Conservation (phyloP, 2,888 invertebrate genomes). For the Ennomos erosarius region DNA sequence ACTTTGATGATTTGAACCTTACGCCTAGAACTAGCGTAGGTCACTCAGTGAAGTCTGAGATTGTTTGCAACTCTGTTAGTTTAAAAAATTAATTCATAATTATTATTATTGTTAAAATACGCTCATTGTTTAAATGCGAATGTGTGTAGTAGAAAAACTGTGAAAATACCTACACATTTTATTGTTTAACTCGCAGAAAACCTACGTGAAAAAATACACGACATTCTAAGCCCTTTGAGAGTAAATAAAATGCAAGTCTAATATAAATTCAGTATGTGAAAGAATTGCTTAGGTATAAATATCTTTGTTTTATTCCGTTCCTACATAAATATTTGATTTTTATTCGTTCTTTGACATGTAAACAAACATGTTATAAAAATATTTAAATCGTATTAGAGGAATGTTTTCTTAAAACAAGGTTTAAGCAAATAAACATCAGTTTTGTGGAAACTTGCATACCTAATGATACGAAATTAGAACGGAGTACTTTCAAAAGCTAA, state of each 20-base stretch:
- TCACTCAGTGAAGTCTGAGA: too few relatives aligned
- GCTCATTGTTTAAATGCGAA: not conserved
- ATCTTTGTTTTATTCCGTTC: slow-evolving; percentile 7
- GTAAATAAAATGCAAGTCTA: too few relatives aligned
- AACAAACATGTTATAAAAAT: slow-evolving; percentile 28
- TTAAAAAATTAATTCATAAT: too few relatives aligned
- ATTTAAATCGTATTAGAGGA: slow-evolving; percentile 11
- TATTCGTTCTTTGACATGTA: slow-evolving; percentile 13
- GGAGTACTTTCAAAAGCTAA: slow-evolving; percentile 8
- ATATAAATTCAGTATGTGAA: too few relatives aligned
- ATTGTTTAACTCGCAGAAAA: too few relatives aligned
- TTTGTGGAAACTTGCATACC: not conserved
- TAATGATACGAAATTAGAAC: slow-evolving; percentile 13
- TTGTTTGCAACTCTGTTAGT: too few relatives aligned
- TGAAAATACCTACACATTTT: not conserved
- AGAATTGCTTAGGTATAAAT: too few relatives aligned
- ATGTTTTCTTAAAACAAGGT: slow-evolving; percentile 20
- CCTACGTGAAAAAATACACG: too few relatives aligned
- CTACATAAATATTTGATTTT: slow-evolving; percentile 17
- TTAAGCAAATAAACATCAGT: slow-evolving; percentile 16
- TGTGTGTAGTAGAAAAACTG: slow-evolving; percentile 1
- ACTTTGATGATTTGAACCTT: too few relatives aligned
- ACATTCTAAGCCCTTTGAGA: too few relatives aligned
- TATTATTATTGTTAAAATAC: too few relatives aligned
- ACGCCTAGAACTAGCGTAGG: too few relatives aligned